These are phyloP conservation scores for Scotopteryx bipunctaria DNA, from an alignment of 2,888 invertebrate genomes.

Conservation along the genomic window DNA sequence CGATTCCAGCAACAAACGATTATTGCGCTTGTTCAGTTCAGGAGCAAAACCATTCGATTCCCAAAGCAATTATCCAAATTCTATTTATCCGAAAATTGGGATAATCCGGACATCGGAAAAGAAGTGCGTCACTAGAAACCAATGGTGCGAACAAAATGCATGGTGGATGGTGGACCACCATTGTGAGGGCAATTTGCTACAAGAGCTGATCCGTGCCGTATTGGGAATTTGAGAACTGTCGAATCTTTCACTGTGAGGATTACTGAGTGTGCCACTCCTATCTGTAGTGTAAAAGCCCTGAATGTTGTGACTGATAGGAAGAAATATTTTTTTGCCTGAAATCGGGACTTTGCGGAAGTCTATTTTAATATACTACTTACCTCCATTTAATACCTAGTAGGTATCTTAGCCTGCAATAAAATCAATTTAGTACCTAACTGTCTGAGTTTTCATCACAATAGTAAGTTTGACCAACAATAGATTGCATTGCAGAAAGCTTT, in stretches of 20 bases:
- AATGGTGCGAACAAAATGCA: slow-evolving; percentile 46
- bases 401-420: no score
- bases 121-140: slow-evolving; percentile 37
- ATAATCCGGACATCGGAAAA: slow-evolving; percentile 20
- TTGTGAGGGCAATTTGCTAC: slow-evolving; percentile 48
- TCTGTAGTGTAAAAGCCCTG: background rate
- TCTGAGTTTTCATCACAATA: no score
- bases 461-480: no score
- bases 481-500: no score
- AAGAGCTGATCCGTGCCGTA: slow-evolving; percentile 27
- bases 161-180: slow-evolving; percentile 42
- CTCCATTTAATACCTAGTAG: no score
- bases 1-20: slow-evolving; percentile 5
- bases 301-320: background rate
- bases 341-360: no score
- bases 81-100: slow-evolving; percentile 17
- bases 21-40: slow-evolving; percentile 4
- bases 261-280: slow-evolving; percentile 1
- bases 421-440: no score
- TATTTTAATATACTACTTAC: no score
- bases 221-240: slow-evolving; percentile 21
- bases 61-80: slow-evolving; percentile 26
- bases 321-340: no score
- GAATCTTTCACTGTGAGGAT: slow-evolving; percentile 16
- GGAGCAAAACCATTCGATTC: slow-evolving; percentile 21